Percentiles rank a stretch among this genome's conserved stretches.
phyloP scores from a whole-genome alignment of 2,888 invertebrate species.

The Hartigia nigra region DNA sequence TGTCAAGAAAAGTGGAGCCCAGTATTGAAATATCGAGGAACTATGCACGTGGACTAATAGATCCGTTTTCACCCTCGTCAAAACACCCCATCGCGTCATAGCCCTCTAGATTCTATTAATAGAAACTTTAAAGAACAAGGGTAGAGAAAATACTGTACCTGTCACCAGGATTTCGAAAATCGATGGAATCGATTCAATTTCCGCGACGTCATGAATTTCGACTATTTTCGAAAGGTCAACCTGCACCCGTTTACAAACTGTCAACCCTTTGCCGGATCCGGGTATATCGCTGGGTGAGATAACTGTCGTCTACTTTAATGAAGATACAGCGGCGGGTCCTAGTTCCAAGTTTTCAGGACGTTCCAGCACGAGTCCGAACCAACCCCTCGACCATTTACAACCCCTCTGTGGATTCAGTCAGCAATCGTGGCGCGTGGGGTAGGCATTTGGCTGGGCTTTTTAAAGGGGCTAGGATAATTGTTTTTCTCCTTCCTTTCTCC shows the following conservation, averaged over 20 bases:
- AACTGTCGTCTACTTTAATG: background rate
- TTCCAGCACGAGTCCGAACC: background rate
- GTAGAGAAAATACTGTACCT: background rate
- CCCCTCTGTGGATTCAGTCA: background rate
- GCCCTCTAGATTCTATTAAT: background rate
- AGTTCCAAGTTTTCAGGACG: background rate
- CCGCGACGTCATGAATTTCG: background rate
- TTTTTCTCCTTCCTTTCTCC: background rate
- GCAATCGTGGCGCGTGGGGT: background rate
- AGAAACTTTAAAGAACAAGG: background rate
- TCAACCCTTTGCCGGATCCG: background rate
- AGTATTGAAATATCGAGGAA: background rate
- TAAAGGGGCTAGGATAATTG: background rate
- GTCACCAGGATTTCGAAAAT: background rate
- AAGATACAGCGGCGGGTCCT: background rate
- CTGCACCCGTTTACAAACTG: background rate
- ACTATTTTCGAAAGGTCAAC: background rate
- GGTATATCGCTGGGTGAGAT: background rate
- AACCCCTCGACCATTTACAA: slow-evolving; percentile 1
- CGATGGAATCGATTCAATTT: background rate
- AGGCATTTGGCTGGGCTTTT: background rate
- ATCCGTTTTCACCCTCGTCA: background rate
- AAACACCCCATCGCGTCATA: background rate
- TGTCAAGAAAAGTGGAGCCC: background rate
- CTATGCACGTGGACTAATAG: background rate